These are phyloP conservation scores for Vireo altiloquus DNA, from an alignment of 2,113 vertebrate genomes.

Conservation along the genomic window DNA sequence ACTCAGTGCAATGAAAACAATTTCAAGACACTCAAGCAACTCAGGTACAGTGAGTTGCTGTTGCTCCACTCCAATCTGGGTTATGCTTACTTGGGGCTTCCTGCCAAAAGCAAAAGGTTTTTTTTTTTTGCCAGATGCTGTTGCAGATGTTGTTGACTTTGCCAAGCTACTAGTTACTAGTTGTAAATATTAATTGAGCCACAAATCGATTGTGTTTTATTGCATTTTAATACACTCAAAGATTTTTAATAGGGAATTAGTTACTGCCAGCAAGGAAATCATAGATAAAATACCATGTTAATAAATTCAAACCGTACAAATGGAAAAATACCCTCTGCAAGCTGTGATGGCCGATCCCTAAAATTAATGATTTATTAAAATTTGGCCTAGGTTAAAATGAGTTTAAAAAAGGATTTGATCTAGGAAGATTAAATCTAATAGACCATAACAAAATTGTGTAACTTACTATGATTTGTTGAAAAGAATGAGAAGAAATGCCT, in stretches of 20 bases:
- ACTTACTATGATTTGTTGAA: background rate
- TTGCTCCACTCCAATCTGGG: background rate
- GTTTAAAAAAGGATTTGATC: background rate
- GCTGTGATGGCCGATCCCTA: background rate
- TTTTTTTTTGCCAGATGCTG: background rate
- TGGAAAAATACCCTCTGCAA: background rate
- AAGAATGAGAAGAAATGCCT: background rate
- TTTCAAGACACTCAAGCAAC: background rate
- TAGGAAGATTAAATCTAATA: background rate
- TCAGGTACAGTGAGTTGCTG: background rate
- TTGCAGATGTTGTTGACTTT: background rate
- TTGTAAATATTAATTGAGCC: background rate
- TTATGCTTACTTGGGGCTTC: background rate
- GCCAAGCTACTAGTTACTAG: background rate
- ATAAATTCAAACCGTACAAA: background rate
- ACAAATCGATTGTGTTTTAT: background rate
- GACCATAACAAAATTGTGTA: background rate
- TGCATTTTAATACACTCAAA: background rate
- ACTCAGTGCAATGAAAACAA: background rate
- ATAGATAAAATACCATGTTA: background rate
- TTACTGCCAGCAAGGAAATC: background rate
- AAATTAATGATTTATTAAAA: background rate
- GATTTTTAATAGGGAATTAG: background rate
- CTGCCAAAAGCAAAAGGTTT: background rate
- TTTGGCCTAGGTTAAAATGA: background rate